Conservation (phyloP, 2,113 vertebrate species). For the Dolichotis patagonum region DNA sequence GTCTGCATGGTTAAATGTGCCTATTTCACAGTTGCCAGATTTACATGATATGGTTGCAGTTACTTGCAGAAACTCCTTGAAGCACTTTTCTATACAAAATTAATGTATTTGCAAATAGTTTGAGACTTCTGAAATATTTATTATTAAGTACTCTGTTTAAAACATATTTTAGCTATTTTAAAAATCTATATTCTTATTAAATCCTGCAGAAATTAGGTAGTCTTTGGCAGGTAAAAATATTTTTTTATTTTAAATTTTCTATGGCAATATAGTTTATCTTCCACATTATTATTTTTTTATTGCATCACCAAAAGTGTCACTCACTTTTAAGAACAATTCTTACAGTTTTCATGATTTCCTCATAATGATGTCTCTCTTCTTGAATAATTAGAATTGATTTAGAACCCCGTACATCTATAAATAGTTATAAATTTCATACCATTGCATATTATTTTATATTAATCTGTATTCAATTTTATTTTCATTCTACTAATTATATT, state of each 20-base stretch:
- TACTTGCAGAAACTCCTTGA: not conserved
- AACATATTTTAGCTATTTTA: not conserved
- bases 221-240: not conserved
- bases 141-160: constrained; percentile 44
- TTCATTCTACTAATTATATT: constrained; percentile 32
- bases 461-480: constrained; percentile 63
- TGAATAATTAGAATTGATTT: constrained; percentile 71
- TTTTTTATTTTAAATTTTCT: constrained; percentile 33
- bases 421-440: constrained; percentile 58
- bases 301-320: constrained; percentile 73
- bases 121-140: not conserved
- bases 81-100: not conserved
- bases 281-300: constrained; percentile 70
- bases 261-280: constrained; percentile 26
- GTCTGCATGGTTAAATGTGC: not conserved
- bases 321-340: constrained; percentile 78
- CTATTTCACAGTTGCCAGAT: not conserved
- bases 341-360: constrained; percentile 74
- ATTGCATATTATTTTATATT: constrained; percentile 64
- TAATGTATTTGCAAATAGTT: not conserved
- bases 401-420: constrained; percentile 62
- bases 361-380: constrained; percentile 69
- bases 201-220: constrained; percentile 23
- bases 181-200: constrained; percentile 5
- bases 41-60: not conserved